Percentiles rank a stretch among this genome's conserved stretches.
These are phyloP conservation scores for Podocnemis expansa DNA, from an alignment of 2,113 vertebrate genomes.

Conservation along the genomic window DNA sequence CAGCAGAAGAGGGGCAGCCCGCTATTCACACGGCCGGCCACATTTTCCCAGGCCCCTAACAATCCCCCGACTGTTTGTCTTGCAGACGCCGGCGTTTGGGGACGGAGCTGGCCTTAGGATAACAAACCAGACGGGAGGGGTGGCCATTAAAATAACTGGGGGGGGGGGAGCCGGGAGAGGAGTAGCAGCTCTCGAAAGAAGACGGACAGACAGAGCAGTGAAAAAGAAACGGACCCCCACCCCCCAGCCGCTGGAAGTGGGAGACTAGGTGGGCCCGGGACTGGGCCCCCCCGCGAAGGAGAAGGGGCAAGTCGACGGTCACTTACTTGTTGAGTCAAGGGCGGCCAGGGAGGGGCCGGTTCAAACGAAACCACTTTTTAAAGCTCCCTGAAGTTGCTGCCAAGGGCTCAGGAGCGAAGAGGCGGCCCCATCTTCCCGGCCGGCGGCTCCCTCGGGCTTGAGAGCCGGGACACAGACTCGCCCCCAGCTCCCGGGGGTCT, in stretches of 20 bases:
- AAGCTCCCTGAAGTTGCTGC: no score
- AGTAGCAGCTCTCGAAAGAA: neutral
- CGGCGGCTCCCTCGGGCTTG: no score
- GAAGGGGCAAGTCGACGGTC: neutral
- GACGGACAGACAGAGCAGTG: neutral
- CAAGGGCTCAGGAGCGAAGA: no score
- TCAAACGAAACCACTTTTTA: no score
- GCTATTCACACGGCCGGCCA: constrained; percentile 77
- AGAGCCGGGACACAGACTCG: no score
- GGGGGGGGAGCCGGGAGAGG: neutral
- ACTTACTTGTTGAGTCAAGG: neutral
- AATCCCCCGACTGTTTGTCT: constrained; percentile 90
- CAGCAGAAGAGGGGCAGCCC: constrained; percentile 80
- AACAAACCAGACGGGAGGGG: constrained; percentile 38
- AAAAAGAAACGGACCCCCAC: neutral
- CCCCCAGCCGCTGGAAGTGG: neutral
- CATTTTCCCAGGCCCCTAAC: constrained; percentile 89
- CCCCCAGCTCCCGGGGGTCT: no score
- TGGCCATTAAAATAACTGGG: neutral
- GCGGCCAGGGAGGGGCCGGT: no score
- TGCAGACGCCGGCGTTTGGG: constrained; percentile 77
- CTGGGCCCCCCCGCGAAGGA: no score
- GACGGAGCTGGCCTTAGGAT: constrained; percentile 77
- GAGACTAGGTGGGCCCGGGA: neutral
- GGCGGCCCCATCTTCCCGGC: no score